A percentile compares a stretch with the other conserved stretches of the same genome.
These are phyloP conservation scores for Craseonycteris thonglongyai DNA, from an alignment of 2,113 vertebrate species.

Conservation along the genomic window DNA sequence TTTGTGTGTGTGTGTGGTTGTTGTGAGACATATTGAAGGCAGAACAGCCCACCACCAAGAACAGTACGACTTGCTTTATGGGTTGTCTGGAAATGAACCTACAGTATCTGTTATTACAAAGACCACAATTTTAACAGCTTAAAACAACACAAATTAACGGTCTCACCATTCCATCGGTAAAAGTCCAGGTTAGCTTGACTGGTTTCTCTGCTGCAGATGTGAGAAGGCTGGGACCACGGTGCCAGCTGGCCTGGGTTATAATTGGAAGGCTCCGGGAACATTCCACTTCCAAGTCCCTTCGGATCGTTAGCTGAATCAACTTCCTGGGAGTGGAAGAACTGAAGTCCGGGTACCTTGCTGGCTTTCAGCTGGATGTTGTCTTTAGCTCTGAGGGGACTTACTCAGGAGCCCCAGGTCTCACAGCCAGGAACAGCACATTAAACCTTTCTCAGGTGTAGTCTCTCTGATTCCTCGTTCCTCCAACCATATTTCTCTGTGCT, in stretches of 20 bases:
- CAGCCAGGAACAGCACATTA: fast-evolving
- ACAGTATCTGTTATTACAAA: not conserved
- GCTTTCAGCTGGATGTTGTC: not conserved
- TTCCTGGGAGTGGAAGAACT: not conserved
- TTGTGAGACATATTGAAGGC: not conserved
- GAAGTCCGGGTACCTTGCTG: not conserved
- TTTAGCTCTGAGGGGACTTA: not conserved
- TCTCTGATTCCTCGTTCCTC: not conserved
- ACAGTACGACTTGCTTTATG: not conserved
- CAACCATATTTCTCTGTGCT: not conserved
- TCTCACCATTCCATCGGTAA: not conserved
- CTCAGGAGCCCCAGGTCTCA: not conserved
- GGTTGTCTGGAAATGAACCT: not conserved
- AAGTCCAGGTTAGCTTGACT: not conserved
- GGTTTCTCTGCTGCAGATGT: not conserved
- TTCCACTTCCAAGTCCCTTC: not conserved
- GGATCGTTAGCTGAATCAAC: not conserved
- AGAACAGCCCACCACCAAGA: not conserved
- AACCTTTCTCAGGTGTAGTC: fast-evolving
- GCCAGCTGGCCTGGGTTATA: not conserved
- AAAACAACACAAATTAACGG: not conserved
- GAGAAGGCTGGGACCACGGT: not conserved
- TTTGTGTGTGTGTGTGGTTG: no score
- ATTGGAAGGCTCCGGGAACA: not conserved
- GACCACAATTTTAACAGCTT: not conserved